Conservation (phyloP, 2,888 invertebrate species). For the Campaea margaritaria region DNA sequence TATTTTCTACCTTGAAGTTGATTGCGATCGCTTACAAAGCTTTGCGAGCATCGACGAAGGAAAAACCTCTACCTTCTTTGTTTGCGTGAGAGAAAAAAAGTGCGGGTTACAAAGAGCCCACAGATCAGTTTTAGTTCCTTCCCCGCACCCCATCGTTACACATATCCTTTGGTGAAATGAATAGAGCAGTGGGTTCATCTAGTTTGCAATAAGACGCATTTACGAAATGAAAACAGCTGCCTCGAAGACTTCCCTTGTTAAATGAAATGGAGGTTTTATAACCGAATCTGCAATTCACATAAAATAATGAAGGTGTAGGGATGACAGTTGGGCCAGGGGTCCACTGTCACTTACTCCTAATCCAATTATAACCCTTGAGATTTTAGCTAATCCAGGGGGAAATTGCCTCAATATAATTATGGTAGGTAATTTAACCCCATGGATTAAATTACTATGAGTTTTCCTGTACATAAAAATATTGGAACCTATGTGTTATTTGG, state of each 20-base stretch:
- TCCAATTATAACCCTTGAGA: conserved; percentile 60
- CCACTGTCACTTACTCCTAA: conserved; percentile 46
- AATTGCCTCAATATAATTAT: conserved; percentile 40
- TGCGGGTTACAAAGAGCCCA: too few relatives aligned
- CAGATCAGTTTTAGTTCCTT: too few relatives aligned
- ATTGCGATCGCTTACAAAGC: not conserved
- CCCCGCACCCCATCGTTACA: too few relatives aligned
- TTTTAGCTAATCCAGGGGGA: conserved; percentile 47
- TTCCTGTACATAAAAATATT: not conserved
- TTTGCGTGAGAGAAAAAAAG: too few relatives aligned
- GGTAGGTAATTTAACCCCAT: conserved; percentile 24
- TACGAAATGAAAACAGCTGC: conserved; percentile 40
- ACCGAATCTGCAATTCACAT: conserved; percentile 45
- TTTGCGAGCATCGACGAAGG: too few relatives aligned
- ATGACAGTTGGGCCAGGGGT: conserved; percentile 39
- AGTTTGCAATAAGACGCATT: conserved; percentile 39
- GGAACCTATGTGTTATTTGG: too few relatives aligned
- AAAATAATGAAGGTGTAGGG: conserved; percentile 47
- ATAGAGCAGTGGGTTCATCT: conserved; percentile 3
- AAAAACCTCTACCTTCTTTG: too few relatives aligned
- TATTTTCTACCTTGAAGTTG: not conserved
- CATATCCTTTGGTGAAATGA: conserved; percentile 2
- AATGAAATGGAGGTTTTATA: conserved; percentile 49
- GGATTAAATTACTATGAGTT: conserved; percentile 13
- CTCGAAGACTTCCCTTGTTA: conserved; percentile 42